phyloP scores from a whole-genome alignment of 2,113 vertebrate species.

The Lophotis ruficrista region DNA sequence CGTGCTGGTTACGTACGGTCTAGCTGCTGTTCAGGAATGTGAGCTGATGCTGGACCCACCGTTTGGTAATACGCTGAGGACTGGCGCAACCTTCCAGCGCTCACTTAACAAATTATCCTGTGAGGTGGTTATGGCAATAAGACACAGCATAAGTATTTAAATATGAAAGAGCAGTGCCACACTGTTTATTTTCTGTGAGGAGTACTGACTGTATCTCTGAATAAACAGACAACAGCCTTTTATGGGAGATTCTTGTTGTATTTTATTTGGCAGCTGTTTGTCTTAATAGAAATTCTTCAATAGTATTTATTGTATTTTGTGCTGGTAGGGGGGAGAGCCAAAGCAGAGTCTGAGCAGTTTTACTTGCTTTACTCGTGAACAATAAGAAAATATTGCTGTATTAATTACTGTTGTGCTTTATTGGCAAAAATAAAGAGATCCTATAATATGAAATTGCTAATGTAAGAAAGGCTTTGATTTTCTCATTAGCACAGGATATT shows the following conservation, averaged over 20 bases:
- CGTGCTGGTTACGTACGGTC: not conserved
- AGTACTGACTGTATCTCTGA: conserved; percentile 19
- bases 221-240: conserved; percentile 52
- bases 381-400: conserved; percentile 67
- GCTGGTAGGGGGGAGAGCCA: conserved; percentile 45
- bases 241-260: conserved; percentile 44
- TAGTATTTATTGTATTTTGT: conserved; percentile 48
- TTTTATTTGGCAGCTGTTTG: conserved; percentile 51
- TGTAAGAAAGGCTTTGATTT: conserved; percentile 69
- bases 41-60: not conserved
- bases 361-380: conserved; percentile 49
- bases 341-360: conserved; percentile 45
- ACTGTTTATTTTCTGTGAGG: conserved; percentile 29
- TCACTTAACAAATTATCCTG: not conserved
- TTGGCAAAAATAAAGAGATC: conserved; percentile 67
- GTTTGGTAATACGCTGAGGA: not conserved
- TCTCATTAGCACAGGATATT: conserved; percentile 71
- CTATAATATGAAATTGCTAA: conserved; percentile 68
- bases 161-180: not conserved
- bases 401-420: conserved; percentile 70
- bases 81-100: not conserved
- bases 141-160: not conserved
- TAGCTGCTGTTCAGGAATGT: not conserved
- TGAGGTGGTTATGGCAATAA: not conserved
- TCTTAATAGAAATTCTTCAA: conserved; percentile 49